Evolutionary conservation across 2,888 invertebrate genomes (phyloP), one percentile per base, ranked within the genome.

Genomic region (Cyclophora albipunctata): DNA sequence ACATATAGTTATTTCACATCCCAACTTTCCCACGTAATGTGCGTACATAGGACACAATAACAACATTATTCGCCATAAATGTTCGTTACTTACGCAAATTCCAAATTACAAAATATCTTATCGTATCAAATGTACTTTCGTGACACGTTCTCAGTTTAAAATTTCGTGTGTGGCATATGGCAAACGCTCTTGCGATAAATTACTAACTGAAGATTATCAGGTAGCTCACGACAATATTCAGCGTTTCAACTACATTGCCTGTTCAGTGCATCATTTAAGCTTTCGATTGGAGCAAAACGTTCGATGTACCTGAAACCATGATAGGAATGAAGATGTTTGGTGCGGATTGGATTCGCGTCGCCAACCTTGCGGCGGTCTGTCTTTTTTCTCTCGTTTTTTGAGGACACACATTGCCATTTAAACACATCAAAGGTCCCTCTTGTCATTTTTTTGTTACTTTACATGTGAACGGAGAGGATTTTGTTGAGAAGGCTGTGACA

Each of bases 401-500:
- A 75, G 73, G 75, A 75, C 78, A 76, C 69, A 68, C 71, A 66
- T 67, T 72, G 75, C 74, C 77, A 78, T 77, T 80, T 78, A 78
- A 71, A 70, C 63, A 71, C 73, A 73, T 77, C 77, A 71, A 75
- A 74, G 71, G 69, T 67, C 66, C 66, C 66, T 62, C 62, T 60
- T 68, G 69, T 70, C 66, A 69, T 74, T 75, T 74, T 74, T 73
- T 71, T 63, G 54, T 60, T 58, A 49, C 64, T 66, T 70, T 64
- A 62, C 58, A 60, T 60, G 59, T 53, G 55, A 59, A 60, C 55
- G 55, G 53, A 59, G 59, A 59, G 51, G 53, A 60, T 53, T 57
- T 57, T 42, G 58, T 60, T 51, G 52, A 60, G 54, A 54, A 54
- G 51, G 53, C 47, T 59, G 49, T 54, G 42, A 49, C 54, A 49